Base-by-base conservation (phyloP, 1,140 invertebrate genomes). In the Ceratitis capitata region DNA sequence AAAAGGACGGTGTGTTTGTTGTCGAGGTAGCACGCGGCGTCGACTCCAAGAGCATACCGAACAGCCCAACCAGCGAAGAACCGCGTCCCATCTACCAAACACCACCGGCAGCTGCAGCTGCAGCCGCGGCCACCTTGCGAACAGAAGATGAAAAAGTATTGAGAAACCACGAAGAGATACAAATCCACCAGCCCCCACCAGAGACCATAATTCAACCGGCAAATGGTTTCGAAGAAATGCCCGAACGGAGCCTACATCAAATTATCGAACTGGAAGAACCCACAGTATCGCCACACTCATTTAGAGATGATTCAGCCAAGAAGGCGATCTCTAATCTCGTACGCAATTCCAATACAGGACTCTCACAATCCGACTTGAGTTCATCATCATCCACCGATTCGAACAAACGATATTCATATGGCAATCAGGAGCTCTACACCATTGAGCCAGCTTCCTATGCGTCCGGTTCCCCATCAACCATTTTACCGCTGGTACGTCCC, bases 1-100 rank as follows among this genome's bases (percentile, higher is more conserved):
- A 95, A 87, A 95, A 95, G 90, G 94, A 95, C 85, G 95, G 95
- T n/a, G 95, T 96, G 35, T 96, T 96, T 86, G 95, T 96, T 2
- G 95, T 96, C 3, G 95, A 96, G 88, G 95, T 96, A 82, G 88
- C 91, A 61, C 89, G 91, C 5, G 91, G 91, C 86, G 88, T 90
- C 12, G 91, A 92, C 83, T 88, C 89, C 10, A 88, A 88, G 51
- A 85, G 85, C n/a, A 85, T 86, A 19, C 88, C 89, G 0, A 87
- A 85, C 86, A 93, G 86, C 86, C 91, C 82, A 86, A 88, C 90
- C 35, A 85, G 85, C 35, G 89, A 91, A 35, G 86, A 87, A 64
- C 88, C 88, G 2, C 83, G 69, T n/a, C 64, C 84, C 9, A 84
- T 85, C 64, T 86, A 78, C 49, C 64, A 84, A 14, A 64, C 82